Base-by-base conservation (phyloP, 2,797 vertebrate species). In the Falco novaeseelandiae region DNA sequence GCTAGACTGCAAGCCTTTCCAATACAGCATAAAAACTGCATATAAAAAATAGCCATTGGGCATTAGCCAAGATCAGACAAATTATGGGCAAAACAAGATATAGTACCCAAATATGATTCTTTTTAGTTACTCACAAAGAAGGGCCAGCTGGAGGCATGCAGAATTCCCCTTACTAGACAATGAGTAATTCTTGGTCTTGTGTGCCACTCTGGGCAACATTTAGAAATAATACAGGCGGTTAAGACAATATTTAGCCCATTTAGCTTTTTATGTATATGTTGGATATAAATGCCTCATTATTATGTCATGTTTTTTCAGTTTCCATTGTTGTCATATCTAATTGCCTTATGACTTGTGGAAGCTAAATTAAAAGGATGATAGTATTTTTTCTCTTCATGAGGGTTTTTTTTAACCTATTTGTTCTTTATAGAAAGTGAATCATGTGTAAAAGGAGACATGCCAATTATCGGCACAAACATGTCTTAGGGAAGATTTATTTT, bases 361-460 rank as follows among this genome's bases (percentile, higher is more conserved):
- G 19, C 6, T 54, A 54, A 89, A 67, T 27, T n/a, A 70, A 54
- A 82, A 79, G 10, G 19, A 61, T 23, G 19, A 67, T 57, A 49
- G 18, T 9, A 58, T 3, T 81, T 74, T 55, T 72, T 15, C 12
- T 52, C 22, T 66, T 84, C 52, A 49, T 44, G 51, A 73, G 38
- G 10, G 58, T 67, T 90, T 67, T 90, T 22, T 52, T 63, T 49
- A 74, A 67, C 11, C 12, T 76, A 30, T 72, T 74, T 71, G 29
- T 40, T 87, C 22, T 74, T 92, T 59, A 54, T 18, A 73, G 74
- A 70, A 79, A 93, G 84, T 26, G 1, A 62, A 14, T 34, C 49
- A 32, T 0, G 0, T 4, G 0, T 25, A 76, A 65, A 30, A 83
- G 83, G 8, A 77, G 2, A 27, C 19, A 32, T 29, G 20, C 7